Percentiles rank a stretch among this genome's conserved stretches.
Evolutionary conservation across 2,113 vertebrate species (phyloP).

Genomic region (Azemiops feae): DNA sequence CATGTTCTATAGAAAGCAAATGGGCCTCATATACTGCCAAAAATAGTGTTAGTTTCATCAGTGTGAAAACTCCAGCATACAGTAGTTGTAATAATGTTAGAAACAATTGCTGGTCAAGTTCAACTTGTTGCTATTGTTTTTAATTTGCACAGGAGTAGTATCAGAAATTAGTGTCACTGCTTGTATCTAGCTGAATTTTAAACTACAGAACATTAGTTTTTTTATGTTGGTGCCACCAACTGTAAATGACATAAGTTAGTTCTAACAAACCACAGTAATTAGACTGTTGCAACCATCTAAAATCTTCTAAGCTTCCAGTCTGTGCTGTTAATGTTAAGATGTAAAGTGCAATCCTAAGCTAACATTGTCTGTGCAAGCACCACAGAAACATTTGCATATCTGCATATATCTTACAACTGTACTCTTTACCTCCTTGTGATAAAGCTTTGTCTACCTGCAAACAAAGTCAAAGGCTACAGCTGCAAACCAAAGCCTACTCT

Average conservation of each 20-base stretch:
- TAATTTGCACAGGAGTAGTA: slow-evolving; percentile 99
- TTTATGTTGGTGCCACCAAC: slow-evolving; percentile 91
- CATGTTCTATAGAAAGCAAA: slow-evolving; percentile 91
- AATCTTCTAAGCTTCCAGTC: slow-evolving; percentile 89
- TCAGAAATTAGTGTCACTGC: slow-evolving; percentile 97
- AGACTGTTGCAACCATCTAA: slow-evolving; percentile 90
- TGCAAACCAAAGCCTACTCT: slow-evolving; percentile 99
- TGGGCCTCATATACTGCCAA: slow-evolving; percentile 99
- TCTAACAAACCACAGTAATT: slow-evolving; percentile 87
- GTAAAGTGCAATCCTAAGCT: slow-evolving; percentile 88
- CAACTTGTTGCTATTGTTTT: slow-evolving; percentile 97
- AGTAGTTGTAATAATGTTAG: slow-evolving; percentile 96
- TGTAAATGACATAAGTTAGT: slow-evolving; percentile 98
- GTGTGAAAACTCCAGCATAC: slow-evolving; percentile 96
- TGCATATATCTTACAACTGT: slow-evolving; percentile 91
- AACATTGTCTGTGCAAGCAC: slow-evolving; percentile 90
- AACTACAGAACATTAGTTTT: slow-evolving; percentile 87
- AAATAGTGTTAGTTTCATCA: slow-evolving; percentile 97
- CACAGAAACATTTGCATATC: slow-evolving; percentile 94
- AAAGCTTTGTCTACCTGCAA: slow-evolving; percentile 99
- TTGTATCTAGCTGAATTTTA: slow-evolving; percentile 95
- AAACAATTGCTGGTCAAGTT: slow-evolving; percentile 99
- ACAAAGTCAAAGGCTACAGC: slow-evolving; percentile 99
- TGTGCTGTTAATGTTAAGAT: slow-evolving; percentile 93
- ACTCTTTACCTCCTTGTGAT: slow-evolving; percentile 98